A percentile compares a stretch with the other conserved stretches of the same genome.
phyloP scores from a whole-genome alignment of 2,888 invertebrate genomes.

The Ferrisia virgata region DNA sequence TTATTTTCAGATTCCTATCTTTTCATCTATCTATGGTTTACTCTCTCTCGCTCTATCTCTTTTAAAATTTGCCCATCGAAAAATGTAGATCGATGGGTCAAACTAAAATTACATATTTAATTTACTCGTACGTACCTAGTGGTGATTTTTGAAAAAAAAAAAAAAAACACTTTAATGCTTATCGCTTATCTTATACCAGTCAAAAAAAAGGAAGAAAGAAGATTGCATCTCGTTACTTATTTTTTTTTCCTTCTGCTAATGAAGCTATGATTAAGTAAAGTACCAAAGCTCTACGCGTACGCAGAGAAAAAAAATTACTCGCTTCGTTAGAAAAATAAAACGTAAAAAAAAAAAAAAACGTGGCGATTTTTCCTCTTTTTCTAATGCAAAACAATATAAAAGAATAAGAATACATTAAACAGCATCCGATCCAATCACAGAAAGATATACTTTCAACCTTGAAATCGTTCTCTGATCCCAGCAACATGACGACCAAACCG shows the following conservation, averaged over 20 bases:
- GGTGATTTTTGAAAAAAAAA: too few relatives aligned
- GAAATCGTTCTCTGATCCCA: slow-evolving; percentile 24
- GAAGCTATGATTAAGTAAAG: too few relatives aligned
- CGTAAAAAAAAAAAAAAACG: too few relatives aligned
- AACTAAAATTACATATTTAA: neutral
- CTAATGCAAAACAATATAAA: neutral
- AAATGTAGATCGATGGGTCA: too few relatives aligned
- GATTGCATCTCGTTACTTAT: too few relatives aligned
- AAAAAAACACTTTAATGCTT: neutral
- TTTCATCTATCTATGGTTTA: too few relatives aligned
- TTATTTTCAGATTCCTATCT: too few relatives aligned
- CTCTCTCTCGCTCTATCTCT: too few relatives aligned
- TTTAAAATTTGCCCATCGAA: neutral
- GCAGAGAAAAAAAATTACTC: neutral
- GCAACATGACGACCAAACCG: neutral
- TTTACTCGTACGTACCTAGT: neutral
- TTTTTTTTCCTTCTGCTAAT: too few relatives aligned
- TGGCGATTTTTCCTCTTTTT: neutral
- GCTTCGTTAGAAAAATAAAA: neutral
- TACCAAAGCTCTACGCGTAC: too few relatives aligned
- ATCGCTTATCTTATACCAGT: neutral
- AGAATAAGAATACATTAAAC: neutral
- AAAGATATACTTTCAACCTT: slow-evolving; percentile 3
- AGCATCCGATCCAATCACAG: neutral
- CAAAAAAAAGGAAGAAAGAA: neutral